Evolutionary conservation across 1,140 invertebrate genomes (phyloP).

Genomic region (Hestina assimilis): DNA sequence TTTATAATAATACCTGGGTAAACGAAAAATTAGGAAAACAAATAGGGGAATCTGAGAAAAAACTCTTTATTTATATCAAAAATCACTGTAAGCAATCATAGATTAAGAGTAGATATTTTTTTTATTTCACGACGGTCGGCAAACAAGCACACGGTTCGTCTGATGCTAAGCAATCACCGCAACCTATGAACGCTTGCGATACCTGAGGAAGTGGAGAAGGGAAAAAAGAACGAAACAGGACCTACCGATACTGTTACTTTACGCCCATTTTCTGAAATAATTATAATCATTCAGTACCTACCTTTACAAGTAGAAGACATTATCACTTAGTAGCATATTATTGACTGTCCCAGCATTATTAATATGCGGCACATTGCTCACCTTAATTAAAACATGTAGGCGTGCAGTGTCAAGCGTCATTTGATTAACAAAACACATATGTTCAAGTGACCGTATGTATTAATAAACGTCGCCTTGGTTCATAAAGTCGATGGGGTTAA

Average conservation of each 20-base stretch:
- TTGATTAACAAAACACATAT: slow-evolving; percentile 18
- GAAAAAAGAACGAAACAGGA: too few relatives aligned
- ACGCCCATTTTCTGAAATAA: too few relatives aligned
- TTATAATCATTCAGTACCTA: too few relatives aligned
- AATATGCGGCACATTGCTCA: slow-evolving; percentile 5
- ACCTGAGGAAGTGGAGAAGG: too few relatives aligned
- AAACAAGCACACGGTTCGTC: too few relatives aligned
- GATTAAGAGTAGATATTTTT: neutral
- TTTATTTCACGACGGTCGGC: too few relatives aligned
- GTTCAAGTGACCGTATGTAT: slow-evolving; percentile 10
- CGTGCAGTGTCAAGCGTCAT: slow-evolving; percentile 8
- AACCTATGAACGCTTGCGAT: too few relatives aligned
- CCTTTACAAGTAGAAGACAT: too few relatives aligned
- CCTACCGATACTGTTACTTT: too few relatives aligned
- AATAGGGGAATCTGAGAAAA: too few relatives aligned
- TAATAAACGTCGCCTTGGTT: slow-evolving; percentile 42
- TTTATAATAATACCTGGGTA: neutral
- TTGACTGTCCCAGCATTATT: neutral
- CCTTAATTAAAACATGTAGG: slow-evolving; percentile 19
- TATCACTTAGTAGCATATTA: too few relatives aligned
- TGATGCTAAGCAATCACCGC: too few relatives aligned
- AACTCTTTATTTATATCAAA: neutral
- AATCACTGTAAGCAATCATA: neutral
- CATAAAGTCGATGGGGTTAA: slow-evolving; percentile 70
- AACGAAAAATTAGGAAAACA: neutral